A percentile compares a stretch with the other conserved stretches of the same genome.
phyloP scores from a whole-genome alignment of 2,888 invertebrate genomes.

The Acanthosepion lycidas region DNA sequence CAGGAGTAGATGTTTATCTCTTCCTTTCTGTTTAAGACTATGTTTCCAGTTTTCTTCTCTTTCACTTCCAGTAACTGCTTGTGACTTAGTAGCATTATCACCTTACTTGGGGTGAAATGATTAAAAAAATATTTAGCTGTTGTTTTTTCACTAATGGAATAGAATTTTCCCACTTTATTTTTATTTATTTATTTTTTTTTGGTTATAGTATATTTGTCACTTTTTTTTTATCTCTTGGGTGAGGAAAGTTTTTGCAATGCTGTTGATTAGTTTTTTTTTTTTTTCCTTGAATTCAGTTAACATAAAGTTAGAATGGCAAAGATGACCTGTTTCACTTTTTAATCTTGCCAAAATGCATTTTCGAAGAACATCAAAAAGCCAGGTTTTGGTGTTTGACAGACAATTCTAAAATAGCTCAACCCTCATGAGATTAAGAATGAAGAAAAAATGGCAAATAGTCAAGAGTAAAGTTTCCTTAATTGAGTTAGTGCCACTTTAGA shows the following conservation, averaged over 20 bases:
- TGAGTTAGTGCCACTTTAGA: slow-evolving; percentile 1
- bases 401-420: slow-evolving; percentile 8
- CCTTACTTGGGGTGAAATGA: too few relatives aligned
- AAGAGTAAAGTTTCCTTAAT: slow-evolving; percentile 2
- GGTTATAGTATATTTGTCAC: background rate
- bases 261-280: background rate
- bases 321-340: slow-evolving; percentile 22
- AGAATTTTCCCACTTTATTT: background rate
- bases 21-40: too few relatives aligned
- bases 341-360: slow-evolving; percentile 33
- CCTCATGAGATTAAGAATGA: background rate
- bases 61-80: too few relatives aligned
- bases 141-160: background rate
- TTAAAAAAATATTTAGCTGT: background rate
- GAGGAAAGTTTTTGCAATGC: background rate
- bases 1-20: too few relatives aligned
- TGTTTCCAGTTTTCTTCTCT: too few relatives aligned
- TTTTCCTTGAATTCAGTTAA: background rate
- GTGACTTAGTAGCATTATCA: too few relatives aligned
- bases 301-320: background rate
- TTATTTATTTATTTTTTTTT: background rate
- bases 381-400: background rate
- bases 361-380: background rate
- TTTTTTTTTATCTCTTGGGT: background rate
- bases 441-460: background rate